Percentiles rank a stretch among this genome's conserved stretches.
phyloP scores from a whole-genome alignment of 2,113 vertebrate genomes.

The Theristicus caerulescens region DNA sequence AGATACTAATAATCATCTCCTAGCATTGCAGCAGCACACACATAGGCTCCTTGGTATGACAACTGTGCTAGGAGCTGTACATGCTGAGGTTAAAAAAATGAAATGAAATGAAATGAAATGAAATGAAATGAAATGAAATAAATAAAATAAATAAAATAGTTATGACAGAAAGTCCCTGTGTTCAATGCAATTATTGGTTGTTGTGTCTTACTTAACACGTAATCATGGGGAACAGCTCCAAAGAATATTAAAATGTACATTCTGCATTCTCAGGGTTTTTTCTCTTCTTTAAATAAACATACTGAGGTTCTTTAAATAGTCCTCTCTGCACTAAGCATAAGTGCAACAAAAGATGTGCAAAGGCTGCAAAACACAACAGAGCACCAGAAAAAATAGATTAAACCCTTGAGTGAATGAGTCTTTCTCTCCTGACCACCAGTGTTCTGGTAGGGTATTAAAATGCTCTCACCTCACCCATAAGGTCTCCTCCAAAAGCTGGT shows the following conservation, averaged over 20 bases:
- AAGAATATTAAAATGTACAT: not conserved
- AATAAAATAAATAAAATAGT: not conserved
- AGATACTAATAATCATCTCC: not conserved
- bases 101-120: not conserved
- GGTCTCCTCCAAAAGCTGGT: not conserved
- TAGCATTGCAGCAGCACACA: not conserved
- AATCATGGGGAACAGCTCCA: not conserved
- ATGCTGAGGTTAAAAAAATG: not conserved
- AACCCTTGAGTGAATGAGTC: not conserved
- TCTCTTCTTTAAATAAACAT: constrained; percentile 15
- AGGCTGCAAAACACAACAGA: constrained; percentile 35
- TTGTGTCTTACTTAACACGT: not conserved
- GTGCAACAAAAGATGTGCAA: constrained; percentile 23
- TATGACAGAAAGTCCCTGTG: not conserved
- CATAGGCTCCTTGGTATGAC: not conserved
- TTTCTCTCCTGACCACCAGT: not conserved
- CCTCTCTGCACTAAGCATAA: not conserved
- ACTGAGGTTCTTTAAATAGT: constrained; percentile 15
- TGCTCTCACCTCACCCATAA: not conserved
- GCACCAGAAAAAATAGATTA: not conserved
- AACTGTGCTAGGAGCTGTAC: not conserved
- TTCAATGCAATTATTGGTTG: not conserved
- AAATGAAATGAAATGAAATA: not conserved
- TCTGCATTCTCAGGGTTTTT: not conserved
- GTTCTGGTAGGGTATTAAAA: not conserved